phyloP scores from a whole-genome alignment of 2,113 vertebrate species.

The Conger conger region DNA sequence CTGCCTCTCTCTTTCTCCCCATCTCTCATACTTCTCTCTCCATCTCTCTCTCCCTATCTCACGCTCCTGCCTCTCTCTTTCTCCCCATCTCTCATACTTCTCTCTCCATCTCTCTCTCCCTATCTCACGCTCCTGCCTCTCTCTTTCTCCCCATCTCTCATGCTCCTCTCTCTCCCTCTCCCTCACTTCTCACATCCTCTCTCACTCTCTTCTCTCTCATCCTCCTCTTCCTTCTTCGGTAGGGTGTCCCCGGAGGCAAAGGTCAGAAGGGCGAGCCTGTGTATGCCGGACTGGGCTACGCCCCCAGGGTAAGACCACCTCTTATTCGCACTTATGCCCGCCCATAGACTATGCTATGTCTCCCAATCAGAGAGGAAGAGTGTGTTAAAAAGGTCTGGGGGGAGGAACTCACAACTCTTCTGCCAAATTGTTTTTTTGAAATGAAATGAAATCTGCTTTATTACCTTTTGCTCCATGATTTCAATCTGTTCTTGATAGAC shows the following conservation, averaged over 20 bases:
- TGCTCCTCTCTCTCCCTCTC: background rate
- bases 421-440: background rate
- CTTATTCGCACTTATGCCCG: background rate
- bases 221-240: background rate
- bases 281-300: slow-evolving; percentile 34
- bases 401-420: background rate
- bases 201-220: background rate
- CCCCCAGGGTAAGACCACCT: slow-evolving; percentile 40
- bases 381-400: background rate
- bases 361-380: background rate
- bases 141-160: background rate
- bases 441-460: background rate
- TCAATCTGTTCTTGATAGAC: background rate
- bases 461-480: no score
- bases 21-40: background rate
- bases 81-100: background rate
- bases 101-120: background rate
- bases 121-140: no score
- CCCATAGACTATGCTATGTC: background rate
- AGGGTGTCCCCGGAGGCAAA: slow-evolving; percentile 71
- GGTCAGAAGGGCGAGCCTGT: slow-evolving; percentile 73
- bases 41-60: background rate
- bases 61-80: background rate
- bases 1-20: background rate
- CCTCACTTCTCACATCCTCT: background rate